Percentiles rank a stretch among this genome's conserved stretches.
Evolutionary conservation across 2,113 vertebrate species (phyloP).

Genomic region (Dissostichus mawsoni): DNA sequence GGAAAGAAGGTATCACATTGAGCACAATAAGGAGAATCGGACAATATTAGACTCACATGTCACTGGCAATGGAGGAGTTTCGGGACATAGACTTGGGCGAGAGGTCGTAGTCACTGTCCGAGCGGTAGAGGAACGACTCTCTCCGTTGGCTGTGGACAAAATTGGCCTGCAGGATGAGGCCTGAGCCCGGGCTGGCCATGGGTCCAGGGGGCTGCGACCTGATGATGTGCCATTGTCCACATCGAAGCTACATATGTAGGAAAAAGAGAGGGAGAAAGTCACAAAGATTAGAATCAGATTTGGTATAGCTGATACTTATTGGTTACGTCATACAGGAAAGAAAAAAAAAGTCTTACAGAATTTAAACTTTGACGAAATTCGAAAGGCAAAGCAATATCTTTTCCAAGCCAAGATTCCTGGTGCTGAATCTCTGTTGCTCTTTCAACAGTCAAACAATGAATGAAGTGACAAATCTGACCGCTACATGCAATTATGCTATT

Average conservation of each 20-base stretch:
- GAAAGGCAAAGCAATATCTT: not conserved
- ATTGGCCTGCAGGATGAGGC: conserved; percentile 98
- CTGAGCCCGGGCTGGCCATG: conserved; percentile 97
- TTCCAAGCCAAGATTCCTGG: not conserved
- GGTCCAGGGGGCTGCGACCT: conserved; percentile 98
- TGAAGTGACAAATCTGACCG: no score
- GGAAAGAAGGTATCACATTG: conserved; percentile 3
- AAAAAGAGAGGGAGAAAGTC: conserved; percentile 3
- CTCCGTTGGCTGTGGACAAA: conserved; percentile 98
- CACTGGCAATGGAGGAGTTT: conserved; percentile 99
- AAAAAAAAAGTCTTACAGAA: not conserved
- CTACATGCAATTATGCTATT: no score
- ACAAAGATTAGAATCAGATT: conserved; percentile 13
- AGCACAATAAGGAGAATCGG: not conserved
- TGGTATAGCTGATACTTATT: not conserved
- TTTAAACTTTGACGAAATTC: not conserved
- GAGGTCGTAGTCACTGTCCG: conserved; percentile 98
- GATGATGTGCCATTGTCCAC: conserved; percentile 99
- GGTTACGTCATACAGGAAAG: not conserved
- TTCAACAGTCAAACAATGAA: not conserved
- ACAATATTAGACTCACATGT: conserved; percentile 88
- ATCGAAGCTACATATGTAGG: conserved; percentile 89
- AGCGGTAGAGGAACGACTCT: conserved; percentile 98
- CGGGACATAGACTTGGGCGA: conserved; percentile 99
- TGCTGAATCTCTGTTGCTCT: not conserved